Base-by-base conservation (phyloP, 2,888 invertebrate genomes). In the Theretra japonica region DNA sequence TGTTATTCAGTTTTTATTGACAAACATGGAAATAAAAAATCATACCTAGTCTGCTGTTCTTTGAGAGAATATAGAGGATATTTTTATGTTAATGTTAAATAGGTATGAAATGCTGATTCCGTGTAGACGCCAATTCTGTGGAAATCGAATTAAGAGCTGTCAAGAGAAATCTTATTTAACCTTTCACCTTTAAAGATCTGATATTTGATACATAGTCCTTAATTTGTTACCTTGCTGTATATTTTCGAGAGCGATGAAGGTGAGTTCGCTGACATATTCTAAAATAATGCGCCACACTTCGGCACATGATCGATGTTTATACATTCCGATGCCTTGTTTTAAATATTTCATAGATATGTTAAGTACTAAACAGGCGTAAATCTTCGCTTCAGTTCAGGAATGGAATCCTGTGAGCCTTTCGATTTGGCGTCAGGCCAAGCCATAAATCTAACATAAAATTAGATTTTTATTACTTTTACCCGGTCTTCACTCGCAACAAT, bases 381-480 rank as follows among this genome's bases (percentile, higher is more conserved):
- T 65, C 65, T 65, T 48, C 48, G 65, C 41, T 60, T 48, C 65
- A 56, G 41, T 72, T 72, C 33, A 68, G 56, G 59, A 68, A 73
- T 73, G 72, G 71, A 69, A 74, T 73, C 71, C 72, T 68, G 48
- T 71, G 23, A 73, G 71, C 70, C 70, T 75, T 75, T 75, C 70
- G 73, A 76, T 73, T 75, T 77, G 76, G 73, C 75, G 58, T 62
- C 68, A 30, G 65, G 73, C 74, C 74, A 76, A 69, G 50, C 70
- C 73, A 69, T 73, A 73, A 72, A 70, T 73, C 70, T 60, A 68
- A 71, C 68, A 72, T 75, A 58, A 74, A 76, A 73, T 75, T 73
- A 73, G 58, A 65, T 74, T 74, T 75, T 75, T 60, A 69, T 71
- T 69, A 71, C 73, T 69, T 58, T 71, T 73, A 56, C 56, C 48